Evolutionary conservation across 2,113 vertebrate genomes (phyloP).

Genomic region (Myrmecophaga tridactyla): DNA sequence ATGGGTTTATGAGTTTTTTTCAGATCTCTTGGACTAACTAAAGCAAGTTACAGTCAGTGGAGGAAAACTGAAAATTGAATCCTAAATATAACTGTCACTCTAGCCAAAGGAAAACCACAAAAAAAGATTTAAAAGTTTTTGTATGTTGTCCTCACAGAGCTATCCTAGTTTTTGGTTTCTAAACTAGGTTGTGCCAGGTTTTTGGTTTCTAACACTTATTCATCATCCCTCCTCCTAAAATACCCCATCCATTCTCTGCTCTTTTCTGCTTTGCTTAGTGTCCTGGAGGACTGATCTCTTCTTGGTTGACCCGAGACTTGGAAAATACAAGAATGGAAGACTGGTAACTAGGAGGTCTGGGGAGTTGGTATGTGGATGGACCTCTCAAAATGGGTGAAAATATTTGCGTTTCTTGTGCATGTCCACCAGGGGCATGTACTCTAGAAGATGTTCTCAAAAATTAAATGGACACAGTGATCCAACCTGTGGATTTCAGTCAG

Average conservation of each 20-base stretch:
- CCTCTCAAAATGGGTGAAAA: background rate
- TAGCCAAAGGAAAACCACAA: background rate
- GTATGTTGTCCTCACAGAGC: background rate
- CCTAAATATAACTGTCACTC: background rate
- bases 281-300: background rate
- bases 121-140: background rate
- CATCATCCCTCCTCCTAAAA: background rate
- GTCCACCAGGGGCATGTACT: background rate
- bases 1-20: background rate
- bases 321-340: background rate
- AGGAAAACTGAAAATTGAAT: slow-evolving; percentile 7
- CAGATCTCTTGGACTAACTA: background rate
- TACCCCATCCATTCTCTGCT: background rate
- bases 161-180: background rate
- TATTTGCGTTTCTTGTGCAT: background rate
- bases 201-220: background rate
- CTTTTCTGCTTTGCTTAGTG: background rate
- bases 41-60: background rate
- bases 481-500: background rate
- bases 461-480: background rate
- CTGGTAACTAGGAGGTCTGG: background rate
- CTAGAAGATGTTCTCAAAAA: background rate
- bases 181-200: background rate
- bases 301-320: background rate
- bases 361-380: background rate